These are phyloP conservation scores for Isichthys henryi DNA, from an alignment of 2,113 vertebrate genomes.

Conservation along the genomic window DNA sequence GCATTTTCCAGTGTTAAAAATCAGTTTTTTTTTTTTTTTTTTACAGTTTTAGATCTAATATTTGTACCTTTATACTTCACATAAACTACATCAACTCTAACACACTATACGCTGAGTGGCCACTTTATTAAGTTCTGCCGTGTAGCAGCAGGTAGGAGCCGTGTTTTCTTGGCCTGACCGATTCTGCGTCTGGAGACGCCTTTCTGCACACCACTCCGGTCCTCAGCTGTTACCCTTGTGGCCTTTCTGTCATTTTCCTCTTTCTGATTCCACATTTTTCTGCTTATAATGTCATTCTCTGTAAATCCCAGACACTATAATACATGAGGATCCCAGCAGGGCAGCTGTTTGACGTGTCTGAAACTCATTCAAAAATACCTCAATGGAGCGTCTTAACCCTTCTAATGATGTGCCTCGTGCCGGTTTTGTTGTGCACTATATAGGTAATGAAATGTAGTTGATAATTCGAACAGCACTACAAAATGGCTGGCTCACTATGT, in stretches of 20 bases:
- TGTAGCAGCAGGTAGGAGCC: not conserved
- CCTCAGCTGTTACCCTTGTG: not conserved
- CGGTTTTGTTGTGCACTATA: not conserved
- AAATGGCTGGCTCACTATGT: not conserved
- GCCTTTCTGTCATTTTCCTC: not conserved
- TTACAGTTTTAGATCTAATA: not conserved
- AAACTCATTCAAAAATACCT: not conserved
- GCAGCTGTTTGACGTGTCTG: not conserved
- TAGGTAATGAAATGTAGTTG: not conserved
- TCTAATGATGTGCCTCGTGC: not conserved
- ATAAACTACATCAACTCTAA: no score
- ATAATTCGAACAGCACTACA: not conserved
- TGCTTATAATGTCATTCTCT: not conserved
- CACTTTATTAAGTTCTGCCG: not conserved
- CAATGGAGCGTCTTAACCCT: not conserved
- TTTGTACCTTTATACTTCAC: not conserved
- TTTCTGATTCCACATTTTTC: not conserved
- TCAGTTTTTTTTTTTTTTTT: not conserved
- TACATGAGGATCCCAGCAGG: not conserved
- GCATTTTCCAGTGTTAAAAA: not conserved
- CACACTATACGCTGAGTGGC: not conserved
- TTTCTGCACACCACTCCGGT: not conserved
- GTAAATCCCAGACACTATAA: not conserved
- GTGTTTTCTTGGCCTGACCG: not conserved
- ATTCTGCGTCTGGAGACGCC: not conserved